These are phyloP conservation scores for Chiloscyllium punctatum DNA, from an alignment of 2,797 vertebrate species.

Conservation along the genomic window DNA sequence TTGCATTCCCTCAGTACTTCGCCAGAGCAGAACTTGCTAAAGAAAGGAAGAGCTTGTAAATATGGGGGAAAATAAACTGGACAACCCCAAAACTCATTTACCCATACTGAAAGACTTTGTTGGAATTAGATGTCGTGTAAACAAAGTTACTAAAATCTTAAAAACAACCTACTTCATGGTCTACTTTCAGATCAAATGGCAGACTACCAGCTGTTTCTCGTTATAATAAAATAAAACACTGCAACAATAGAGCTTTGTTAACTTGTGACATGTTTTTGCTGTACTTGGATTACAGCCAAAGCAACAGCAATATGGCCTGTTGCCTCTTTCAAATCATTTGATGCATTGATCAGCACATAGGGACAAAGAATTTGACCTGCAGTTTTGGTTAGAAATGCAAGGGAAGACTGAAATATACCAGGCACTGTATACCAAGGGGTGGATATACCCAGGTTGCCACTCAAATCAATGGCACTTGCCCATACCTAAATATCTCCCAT, in stretches of 20 bases:
- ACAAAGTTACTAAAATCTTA: not conserved
- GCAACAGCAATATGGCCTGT: not conserved
- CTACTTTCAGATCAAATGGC: not conserved
- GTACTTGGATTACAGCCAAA: not conserved
- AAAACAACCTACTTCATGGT: not conserved
- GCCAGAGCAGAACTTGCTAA: not conserved
- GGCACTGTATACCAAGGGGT: not conserved
- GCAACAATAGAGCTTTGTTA: not conserved
- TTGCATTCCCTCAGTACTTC: not conserved
- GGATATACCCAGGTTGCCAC: not conserved
- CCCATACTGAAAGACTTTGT: not conserved
- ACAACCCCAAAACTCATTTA: too few species aligned
- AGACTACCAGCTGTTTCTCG: not conserved
- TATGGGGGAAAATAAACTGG: too few species aligned
- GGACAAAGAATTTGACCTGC: not conserved
- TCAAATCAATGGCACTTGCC: not conserved
- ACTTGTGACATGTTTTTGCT: not conserved
- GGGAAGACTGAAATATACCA: not conserved
- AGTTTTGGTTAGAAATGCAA: not conserved
- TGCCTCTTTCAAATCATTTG: not conserved
- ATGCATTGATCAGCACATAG: not conserved
- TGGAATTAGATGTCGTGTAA: not conserved
- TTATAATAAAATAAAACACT: not conserved
- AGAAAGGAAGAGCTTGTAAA: not conserved
- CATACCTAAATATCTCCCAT: not conserved